Percentiles rank a stretch among this genome's conserved stretches.
Conservation (phyloP, 1,140 invertebrate genomes). For the Kradibia gibbosae region DNA sequence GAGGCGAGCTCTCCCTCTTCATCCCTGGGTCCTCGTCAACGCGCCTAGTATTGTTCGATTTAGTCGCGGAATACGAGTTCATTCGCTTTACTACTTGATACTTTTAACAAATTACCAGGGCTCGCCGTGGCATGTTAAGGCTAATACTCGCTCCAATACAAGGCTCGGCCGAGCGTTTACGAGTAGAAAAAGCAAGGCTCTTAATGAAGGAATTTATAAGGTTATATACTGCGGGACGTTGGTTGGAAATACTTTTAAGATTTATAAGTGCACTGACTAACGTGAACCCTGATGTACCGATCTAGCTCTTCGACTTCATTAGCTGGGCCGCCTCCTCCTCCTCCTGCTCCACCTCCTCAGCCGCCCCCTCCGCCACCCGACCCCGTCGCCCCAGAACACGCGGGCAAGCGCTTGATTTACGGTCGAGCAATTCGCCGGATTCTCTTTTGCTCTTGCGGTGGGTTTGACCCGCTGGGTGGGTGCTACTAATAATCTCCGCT, state of each 20-base stretch:
- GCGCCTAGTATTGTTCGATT: not conserved
- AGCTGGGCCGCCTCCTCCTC: slow-evolving; percentile 55
- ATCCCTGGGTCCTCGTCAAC: not conserved
- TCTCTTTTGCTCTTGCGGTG: slow-evolving; percentile 36
- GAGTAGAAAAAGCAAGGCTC: not conserved
- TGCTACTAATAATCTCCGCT: slow-evolving; percentile 69
- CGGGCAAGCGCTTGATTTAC: slow-evolving; percentile 70
- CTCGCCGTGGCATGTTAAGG: slow-evolving; percentile 1
- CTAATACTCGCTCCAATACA: not conserved
- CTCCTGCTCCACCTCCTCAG: slow-evolving; percentile 51
- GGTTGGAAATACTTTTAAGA: slow-evolving; percentile 38
- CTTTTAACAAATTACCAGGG: slow-evolving; percentile 45
- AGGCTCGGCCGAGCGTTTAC: not conserved
- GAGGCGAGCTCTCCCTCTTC: not conserved
- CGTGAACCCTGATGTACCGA: slow-evolving; percentile 63
- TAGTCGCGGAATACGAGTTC: slow-evolving; percentile 27
- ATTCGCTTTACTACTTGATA: slow-evolving; percentile 33
- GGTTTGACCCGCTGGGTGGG: slow-evolving; percentile 12
- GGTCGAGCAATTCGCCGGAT: slow-evolving; percentile 61
- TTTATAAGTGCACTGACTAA: slow-evolving; percentile 29
- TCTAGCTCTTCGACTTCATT: slow-evolving; percentile 72
- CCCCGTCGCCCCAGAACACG: slow-evolving; percentile 37
- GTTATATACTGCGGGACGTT: not conserved
- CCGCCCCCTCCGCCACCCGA: slow-evolving; percentile 36
- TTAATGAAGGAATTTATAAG: slow-evolving; percentile 39